Evolutionary conservation across 2,888 invertebrate species (phyloP).

Genomic region (Hemaris fuciformis): DNA sequence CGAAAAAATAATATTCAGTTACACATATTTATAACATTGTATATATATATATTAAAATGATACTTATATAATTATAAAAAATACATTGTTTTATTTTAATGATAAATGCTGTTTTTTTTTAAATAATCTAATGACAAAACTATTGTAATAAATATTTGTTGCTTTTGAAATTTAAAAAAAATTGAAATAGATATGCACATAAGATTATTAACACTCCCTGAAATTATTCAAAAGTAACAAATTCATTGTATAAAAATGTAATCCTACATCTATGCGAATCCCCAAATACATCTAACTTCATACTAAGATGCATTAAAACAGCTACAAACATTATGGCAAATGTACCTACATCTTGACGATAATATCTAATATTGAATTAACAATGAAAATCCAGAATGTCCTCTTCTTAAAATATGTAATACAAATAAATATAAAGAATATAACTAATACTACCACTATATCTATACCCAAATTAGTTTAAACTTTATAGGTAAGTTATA

Average conservation of each 20-base stretch:
- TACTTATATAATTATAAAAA: not conserved
- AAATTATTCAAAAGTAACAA: not conserved
- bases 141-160: too few relatives aligned
- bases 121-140: too few relatives aligned
- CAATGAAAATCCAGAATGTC: not conserved
- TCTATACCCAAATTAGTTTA: not conserved
- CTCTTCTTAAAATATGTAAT: not conserved
- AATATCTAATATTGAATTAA: not conserved
- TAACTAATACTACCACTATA: not conserved
- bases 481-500: not conserved
- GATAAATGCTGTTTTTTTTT: not conserved
- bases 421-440: not conserved
- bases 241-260: not conserved
- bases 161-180: not conserved
- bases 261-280: not conserved
- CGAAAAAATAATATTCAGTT: too few relatives aligned
- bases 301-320: not conserved
- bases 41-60: not conserved
- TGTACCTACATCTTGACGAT: constrained; percentile 1
- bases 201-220: not conserved
- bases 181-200: not conserved
- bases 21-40: too few relatives aligned
- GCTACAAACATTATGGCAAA: constrained; percentile 11
- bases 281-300: not conserved
- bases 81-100: not conserved